Base-by-base conservation (phyloP, 2,113 vertebrate species). In the Carassius carassius region DNA sequence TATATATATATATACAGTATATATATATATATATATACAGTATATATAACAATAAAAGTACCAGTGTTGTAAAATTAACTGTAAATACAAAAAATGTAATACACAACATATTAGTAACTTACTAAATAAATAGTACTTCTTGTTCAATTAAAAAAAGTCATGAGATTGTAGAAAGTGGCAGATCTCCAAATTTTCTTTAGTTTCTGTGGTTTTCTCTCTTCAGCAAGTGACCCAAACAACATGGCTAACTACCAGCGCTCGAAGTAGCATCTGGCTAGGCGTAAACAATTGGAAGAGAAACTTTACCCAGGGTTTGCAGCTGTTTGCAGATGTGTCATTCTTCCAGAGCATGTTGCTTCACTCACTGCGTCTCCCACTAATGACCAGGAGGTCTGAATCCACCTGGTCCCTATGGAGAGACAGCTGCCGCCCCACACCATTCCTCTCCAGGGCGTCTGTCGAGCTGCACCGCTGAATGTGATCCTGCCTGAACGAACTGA, bases 341-440 rank as follows among this genome's bases (percentile, higher is more conserved):
- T 78, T 78, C 89, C 90, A 86, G 90, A 88, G 90, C 88, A 90
- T 90, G 90, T 86, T 88, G 89, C 90, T 91, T 93, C 86, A 74
- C 91, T 93, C 73, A 35, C 60, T 76, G 74, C 74, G 25, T 82
- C 60, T 21, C 87, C 86, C 91, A 89, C 91, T 95, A 94, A 95
- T 94, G 93, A 94, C 94, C 92, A 92, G 85, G 85, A 91, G 88
- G 85, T 90, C 86, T 88, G 91, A 92, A 91, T 92, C 89, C 88
- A 87, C 86, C 35, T 35, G 6, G 72, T 89, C 92, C 93, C 91
- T 90, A 75, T 41, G 92, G 91, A 92, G 90, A 88, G 91, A 92
- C 94, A 93, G 93, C 93, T 94, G 93, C 90, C 92, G 91, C 91
- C 93, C 90, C 86, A 83, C 75, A 67, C 91, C 89, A 86, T 91